Base-by-base conservation (phyloP, 2,113 vertebrate species). In the Pituophis catenifer region DNA sequence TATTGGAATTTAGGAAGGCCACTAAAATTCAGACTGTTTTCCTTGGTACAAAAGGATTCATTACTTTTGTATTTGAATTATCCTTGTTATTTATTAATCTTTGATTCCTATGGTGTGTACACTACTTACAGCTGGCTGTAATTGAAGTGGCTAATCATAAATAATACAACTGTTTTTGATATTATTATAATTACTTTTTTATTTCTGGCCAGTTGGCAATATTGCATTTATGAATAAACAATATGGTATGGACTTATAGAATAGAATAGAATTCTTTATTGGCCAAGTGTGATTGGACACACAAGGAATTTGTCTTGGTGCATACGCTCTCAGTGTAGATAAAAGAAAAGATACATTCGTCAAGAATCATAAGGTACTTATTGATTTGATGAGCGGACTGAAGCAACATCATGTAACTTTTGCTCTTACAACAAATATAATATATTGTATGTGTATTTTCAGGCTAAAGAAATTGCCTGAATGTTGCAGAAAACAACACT, bases 371-470 rank as follows among this genome's bases (percentile, higher is more conserved):
- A 48, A 48, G 44, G 4, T 48, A 48, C 44, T 48, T 38, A 1
- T 38, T 38, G 59, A 0, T 21, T 89, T 33, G 3, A 48, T 86
- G 54, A 55, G 33, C 48, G 0, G 17, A 86, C 53, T 8, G 0
- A 1, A 44, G 44, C 23, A 11, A 29, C 24, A n/a, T 70, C n/a
- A 93, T 89, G 81, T 81, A 65, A 53, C 5, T 89, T 15, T 50
- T 0, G 0, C 1, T 92, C 24, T 57, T 54, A 13, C 50, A 54
- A 50, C 65, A 29, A 29, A 52, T 86, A 52, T n/a, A 1, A 0
- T 0, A 70, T 33, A 33, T 12, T 0, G 0, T 12, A 86, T 17
- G 0, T 17, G 29, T 70, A 33, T 70, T 33, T 70, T 70, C 65
- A 0, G 0, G 17, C 75, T 70, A 52, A 0, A 59, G 5, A 13